phyloP scores from a whole-genome alignment of 2,797 vertebrate genomes.

The Crenuchus spilurus region DNA sequence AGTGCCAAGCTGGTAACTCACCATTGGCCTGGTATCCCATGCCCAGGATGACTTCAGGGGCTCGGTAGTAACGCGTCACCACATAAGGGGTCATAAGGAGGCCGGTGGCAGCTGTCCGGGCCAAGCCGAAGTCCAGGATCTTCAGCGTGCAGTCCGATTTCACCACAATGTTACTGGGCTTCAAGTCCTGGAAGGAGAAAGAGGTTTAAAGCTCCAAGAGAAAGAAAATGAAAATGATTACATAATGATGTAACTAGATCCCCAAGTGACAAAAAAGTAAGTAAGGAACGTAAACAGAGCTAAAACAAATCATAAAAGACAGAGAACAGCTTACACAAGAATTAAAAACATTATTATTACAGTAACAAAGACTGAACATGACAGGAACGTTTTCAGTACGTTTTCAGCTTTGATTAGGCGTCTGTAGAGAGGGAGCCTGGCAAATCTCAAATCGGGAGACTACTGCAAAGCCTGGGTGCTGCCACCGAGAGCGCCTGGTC shows the following conservation, averaged over 20 bases:
- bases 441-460: too few relatives aligned
- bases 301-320: too few relatives aligned
- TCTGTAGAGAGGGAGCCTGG: too few relatives aligned
- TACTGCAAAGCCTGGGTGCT: too few relatives aligned
- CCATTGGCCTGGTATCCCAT: constrained; percentile 99
- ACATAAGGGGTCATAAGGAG: constrained; percentile 99
- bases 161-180: constrained; percentile 98
- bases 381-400: too few relatives aligned
- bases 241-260: neutral
- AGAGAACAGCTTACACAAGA: too few relatives aligned
- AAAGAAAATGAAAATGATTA: neutral
- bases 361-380: too few relatives aligned
- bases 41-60: constrained; percentile 96
- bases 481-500: too few relatives aligned
- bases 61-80: constrained; percentile 97
- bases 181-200: constrained; percentile 84
- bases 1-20: constrained; percentile 71
- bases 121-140: constrained; percentile 97
- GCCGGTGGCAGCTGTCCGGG: constrained; percentile 94
- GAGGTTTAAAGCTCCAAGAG: neutral
- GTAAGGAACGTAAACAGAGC: too few relatives aligned
- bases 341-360: too few relatives aligned
- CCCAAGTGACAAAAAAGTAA: neutral
- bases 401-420: too few relatives aligned
- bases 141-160: constrained; percentile 99